These are phyloP conservation scores for Oenanthe melanoleuca DNA, from an alignment of 2,113 vertebrate genomes.

Conservation along the genomic window DNA sequence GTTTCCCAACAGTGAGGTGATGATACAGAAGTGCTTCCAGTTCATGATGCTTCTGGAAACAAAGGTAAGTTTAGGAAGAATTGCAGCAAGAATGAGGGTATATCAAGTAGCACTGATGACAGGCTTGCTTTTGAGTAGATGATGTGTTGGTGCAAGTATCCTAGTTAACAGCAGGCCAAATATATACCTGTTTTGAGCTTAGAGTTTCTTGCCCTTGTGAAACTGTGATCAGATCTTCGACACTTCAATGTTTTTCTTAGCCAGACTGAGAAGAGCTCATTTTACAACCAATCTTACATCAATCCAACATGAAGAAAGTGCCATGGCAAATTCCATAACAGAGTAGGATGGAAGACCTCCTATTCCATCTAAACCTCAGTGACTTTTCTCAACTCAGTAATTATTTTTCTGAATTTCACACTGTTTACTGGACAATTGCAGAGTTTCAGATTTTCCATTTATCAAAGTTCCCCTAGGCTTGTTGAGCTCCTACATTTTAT, in stretches of 20 bases:
- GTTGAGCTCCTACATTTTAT: background rate
- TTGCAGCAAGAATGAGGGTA: background rate
- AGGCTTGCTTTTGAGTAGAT: background rate
- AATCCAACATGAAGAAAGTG: background rate
- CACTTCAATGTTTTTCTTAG: background rate
- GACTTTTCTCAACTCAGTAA: background rate
- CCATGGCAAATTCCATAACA: background rate
- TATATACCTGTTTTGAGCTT: background rate
- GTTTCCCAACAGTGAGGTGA: background rate
- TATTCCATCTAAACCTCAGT: background rate
- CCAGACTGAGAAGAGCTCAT: background rate
- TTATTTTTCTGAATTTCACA: background rate
- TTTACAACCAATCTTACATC: background rate
- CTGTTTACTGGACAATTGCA: background rate
- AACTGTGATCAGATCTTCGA: background rate
- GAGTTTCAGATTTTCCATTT: background rate
- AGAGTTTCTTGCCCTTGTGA: background rate
- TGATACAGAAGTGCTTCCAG: background rate
- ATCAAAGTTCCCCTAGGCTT: background rate
- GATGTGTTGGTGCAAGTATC: background rate
- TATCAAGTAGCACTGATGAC: background rate
- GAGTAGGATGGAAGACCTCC: conserved; percentile 25
- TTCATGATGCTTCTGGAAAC: background rate
- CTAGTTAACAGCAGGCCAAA: background rate
- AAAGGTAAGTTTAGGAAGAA: background rate